Base-by-base conservation (phyloP, 1,140 invertebrate species). In the Rhyacophila brunnea region DNA sequence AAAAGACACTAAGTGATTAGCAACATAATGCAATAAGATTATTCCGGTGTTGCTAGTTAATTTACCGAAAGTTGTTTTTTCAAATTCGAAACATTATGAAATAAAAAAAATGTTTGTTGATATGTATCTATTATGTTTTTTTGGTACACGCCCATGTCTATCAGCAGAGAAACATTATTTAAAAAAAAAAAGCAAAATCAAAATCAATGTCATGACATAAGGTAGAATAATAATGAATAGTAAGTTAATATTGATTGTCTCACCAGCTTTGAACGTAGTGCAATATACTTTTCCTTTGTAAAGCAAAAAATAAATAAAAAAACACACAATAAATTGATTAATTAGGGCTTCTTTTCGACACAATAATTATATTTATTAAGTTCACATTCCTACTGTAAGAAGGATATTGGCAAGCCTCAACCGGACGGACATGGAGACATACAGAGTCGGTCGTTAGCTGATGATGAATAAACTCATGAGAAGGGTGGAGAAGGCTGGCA, bases 231-330 rank as follows among this genome's bases (percentile, higher is more conserved):
- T n/a, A 28, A 9, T 28, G 23, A 5, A 28, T 28, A 5, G 23
- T 28, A 5, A 5, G 23, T 28, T 28, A 28, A 28, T 28, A 28
- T 28, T 9, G 23, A 28, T 28, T 28, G 23, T 58, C 88, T 89
- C 80, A 92, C 89, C 89, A 92, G 74, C 88, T 90, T 75, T 91
- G 88, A 65, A 92, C 87, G 68, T 89, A 89, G 75, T 89, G 87
- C 73, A 91, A 83, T 69, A 91, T 88, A 70, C 88, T 89, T 83
- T 88, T 90, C 81, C 88, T 91, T n/a, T 34, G 54, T 49, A 35
- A 20, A 17, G 42, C 43, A 46, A 55, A 44, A 32, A n/a, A 55
- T 45, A 54, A n/a, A 53, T 45, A 34, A 32, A 36, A 35, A 46
- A 11, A 46, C 23, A 28, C 23, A 28, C 23, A 28, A 28, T 9